Percentiles rank a stretch among this genome's conserved stretches.
These are phyloP conservation scores for Engraulis encrasicolus DNA, from an alignment of 2,113 vertebrate genomes.

Conservation along the genomic window DNA sequence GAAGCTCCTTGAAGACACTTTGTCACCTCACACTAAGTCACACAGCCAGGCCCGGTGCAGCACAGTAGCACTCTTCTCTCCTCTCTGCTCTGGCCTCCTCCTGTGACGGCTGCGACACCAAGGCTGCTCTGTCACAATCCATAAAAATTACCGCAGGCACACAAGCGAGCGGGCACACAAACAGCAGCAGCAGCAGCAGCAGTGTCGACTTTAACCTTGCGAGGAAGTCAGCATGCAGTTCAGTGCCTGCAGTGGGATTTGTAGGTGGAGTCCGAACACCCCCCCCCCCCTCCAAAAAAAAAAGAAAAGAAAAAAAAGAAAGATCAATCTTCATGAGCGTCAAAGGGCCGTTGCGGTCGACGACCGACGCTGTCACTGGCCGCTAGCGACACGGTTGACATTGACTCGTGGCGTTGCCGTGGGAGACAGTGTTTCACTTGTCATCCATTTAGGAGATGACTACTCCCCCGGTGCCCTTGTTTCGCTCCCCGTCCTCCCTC, in stretches of 20 bases:
- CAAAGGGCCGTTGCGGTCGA: neutral
- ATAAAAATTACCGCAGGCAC: neutral
- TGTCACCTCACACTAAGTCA: too few relatives aligned
- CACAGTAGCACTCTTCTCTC: neutral
- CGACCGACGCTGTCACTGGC: neutral
- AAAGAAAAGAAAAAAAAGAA: too few relatives aligned
- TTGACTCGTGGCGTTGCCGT: too few relatives aligned
- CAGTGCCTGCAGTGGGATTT: too few relatives aligned
- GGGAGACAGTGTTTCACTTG: neutral
- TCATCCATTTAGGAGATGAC: neutral
- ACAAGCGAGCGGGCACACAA: neutral
- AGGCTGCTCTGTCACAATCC: neutral
- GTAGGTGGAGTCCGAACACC: neutral
- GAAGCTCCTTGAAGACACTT: too few relatives aligned
- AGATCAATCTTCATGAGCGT: neutral
- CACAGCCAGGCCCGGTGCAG: too few relatives aligned
- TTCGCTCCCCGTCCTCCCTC: too few relatives aligned
- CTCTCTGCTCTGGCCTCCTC: neutral
- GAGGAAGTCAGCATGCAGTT: neutral
- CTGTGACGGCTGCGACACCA: neutral
- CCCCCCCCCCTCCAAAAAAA: too few relatives aligned
- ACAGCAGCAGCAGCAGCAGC: too few relatives aligned
- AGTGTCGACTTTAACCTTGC: neutral
- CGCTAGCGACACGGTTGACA: too few relatives aligned
- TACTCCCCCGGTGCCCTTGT: neutral